A percentile compares a stretch with the other conserved stretches of the same genome.
Conservation (phyloP, 2,888 invertebrate species). For the Ennomos fuscantarius region DNA sequence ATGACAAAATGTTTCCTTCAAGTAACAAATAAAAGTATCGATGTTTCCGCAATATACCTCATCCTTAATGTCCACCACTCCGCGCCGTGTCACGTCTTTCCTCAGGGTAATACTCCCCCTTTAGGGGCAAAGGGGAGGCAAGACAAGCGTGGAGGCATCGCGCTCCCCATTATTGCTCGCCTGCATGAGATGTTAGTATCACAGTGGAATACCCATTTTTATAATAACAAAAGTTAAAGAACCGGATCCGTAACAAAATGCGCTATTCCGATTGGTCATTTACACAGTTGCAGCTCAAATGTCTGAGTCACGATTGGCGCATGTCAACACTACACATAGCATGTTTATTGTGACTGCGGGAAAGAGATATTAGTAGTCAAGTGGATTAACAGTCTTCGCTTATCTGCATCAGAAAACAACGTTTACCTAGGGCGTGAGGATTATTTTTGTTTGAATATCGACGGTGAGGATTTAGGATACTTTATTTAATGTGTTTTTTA, state of each 20-base stretch:
- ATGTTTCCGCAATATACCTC: background rate
- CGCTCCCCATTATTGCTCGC: slow-evolving; percentile 34
- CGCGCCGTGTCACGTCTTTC: slow-evolving; percentile 36
- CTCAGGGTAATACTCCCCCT: slow-evolving; percentile 33
- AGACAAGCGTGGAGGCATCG: slow-evolving; percentile 33
- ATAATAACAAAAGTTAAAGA: no score
- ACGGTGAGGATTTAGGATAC: background rate
- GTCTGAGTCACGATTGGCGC: no score
- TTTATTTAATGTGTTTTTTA: slow-evolving; percentile 6
- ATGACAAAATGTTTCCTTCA: no score
- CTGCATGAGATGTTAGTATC: slow-evolving; percentile 30
- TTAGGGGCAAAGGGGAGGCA: slow-evolving; percentile 10
- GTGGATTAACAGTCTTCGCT: background rate
- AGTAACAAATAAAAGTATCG: background rate
- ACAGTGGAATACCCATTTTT: no score
- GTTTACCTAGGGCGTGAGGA: background rate
- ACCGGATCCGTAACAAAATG: no score
- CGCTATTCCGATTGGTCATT: no score
- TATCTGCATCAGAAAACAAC: slow-evolving; percentile 38
- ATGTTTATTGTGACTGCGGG: no score
- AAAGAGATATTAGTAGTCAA: no score
- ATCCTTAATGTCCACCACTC: slow-evolving; percentile 32
- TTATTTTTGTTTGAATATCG: slow-evolving; percentile 15
- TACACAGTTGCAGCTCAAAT: no score
- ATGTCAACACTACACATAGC: no score